These are phyloP conservation scores for Sarcophaga variegata DNA, from an alignment of 2,888 invertebrate species.

Conservation along the genomic window DNA sequence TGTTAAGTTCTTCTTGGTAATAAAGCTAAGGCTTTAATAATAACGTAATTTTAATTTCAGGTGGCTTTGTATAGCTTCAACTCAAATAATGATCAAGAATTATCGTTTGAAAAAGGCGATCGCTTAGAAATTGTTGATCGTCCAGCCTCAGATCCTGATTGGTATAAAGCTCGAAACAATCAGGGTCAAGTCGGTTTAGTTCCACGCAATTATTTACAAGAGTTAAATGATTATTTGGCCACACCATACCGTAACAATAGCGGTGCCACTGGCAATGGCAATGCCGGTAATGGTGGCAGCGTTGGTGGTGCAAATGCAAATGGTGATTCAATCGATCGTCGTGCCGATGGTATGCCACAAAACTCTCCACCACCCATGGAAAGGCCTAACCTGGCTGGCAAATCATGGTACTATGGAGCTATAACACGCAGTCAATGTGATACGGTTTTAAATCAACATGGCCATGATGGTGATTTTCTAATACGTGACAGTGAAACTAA, in stretches of 20 bases:
- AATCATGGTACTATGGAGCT: constrained; percentile 98
- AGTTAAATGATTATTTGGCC: constrained; percentile 93
- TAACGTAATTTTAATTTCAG: constrained; percentile 76
- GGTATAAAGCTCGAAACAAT: constrained; percentile 96
- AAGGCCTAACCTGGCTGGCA: constrained; percentile 88
- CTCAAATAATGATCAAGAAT: constrained; percentile 96
- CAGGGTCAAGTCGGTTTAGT: constrained; percentile 97
- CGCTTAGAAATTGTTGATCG: constrained; percentile 97
- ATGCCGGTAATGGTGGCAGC: constrained; percentile 80
- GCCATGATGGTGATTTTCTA: constrained; percentile 98
- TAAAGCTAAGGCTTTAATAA: not conserved
- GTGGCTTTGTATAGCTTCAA: constrained; percentile 96
- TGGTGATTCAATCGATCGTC: constrained; percentile 82
- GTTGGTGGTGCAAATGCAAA: constrained; percentile 69
- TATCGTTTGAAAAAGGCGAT: constrained; percentile 98
- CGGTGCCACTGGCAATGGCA: constrained; percentile 82
- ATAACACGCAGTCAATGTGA: constrained; percentile 98
- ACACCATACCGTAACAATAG: constrained; percentile 87
- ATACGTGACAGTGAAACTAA: constrained; percentile 99
- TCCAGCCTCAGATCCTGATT: constrained; percentile 98
- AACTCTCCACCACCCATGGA: constrained; percentile 82
- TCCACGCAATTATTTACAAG: constrained; percentile 96
- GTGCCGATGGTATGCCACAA: constrained; percentile 82
- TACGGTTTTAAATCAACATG: constrained; percentile 95
- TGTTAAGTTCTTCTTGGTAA: not conserved